Conservation (phyloP, 2,797 vertebrate genomes). For the Apodemus agrarius region DNA sequence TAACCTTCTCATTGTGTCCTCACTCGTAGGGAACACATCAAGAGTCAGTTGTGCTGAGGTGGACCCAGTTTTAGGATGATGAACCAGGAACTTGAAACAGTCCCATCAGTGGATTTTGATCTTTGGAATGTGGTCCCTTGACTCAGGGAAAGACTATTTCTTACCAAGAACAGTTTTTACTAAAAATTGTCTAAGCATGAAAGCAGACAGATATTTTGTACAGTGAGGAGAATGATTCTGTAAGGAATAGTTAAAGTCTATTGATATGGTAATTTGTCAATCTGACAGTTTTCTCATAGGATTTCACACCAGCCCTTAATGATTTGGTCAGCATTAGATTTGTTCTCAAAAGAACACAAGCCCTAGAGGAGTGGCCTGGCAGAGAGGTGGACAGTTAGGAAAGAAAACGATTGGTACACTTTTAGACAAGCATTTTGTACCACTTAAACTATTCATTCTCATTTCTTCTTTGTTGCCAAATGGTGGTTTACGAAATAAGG, state of each 20-base stretch:
- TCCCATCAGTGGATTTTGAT: neutral
- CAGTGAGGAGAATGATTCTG: constrained; percentile 34
- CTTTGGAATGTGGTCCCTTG: neutral
- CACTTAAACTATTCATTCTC: neutral
- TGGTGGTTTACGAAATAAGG: neutral
- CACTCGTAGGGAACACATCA: neutral
- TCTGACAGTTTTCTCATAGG: constrained; percentile 45
- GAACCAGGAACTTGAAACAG: neutral
- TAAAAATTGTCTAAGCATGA: constrained; percentile 14
- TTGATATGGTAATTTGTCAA: constrained; percentile 37
- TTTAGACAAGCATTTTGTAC: neutral
- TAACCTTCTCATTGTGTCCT: neutral
- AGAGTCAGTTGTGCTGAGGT: neutral
- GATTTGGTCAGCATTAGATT: neutral
- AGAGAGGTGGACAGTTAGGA: neutral
- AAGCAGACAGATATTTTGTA: constrained; percentile 30
- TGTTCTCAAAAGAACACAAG: neutral
- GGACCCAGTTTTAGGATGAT: neutral
- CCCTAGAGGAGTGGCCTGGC: neutral
- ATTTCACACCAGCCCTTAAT: constrained; percentile 39
- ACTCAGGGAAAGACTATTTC: constrained; percentile 10
- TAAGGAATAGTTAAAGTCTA: constrained; percentile 48
- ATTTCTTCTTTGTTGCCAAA: neutral
- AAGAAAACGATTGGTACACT: neutral
- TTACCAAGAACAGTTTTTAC: constrained; percentile 7